These are phyloP conservation scores for Salmo trutta DNA, from an alignment of 2,797 vertebrate species.

Conservation along the genomic window DNA sequence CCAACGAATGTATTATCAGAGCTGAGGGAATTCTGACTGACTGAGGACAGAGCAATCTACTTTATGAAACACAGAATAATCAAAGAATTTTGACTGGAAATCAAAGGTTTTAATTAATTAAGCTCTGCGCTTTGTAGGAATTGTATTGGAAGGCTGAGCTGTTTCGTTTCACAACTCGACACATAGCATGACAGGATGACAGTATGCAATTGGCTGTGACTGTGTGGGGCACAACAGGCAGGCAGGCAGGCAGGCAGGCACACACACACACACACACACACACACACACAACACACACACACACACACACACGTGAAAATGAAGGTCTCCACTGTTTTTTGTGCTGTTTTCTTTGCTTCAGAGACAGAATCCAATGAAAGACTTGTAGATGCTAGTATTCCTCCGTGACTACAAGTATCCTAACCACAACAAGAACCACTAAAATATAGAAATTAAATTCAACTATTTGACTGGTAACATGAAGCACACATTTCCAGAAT, in stretches of 20 bases:
- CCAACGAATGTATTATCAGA: background rate
- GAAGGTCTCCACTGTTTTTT: conserved; percentile 9
- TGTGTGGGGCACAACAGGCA: conserved; percentile 50
- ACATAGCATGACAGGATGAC: conserved; percentile 55
- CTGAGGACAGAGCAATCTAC: background rate
- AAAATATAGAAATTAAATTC: too few species aligned
- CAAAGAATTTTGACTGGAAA: conserved; percentile 14
- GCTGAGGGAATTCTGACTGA: background rate
- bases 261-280: too few species aligned
- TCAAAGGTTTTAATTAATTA: conserved; percentile 47
- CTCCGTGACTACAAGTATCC: background rate
- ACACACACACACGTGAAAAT: conserved; percentile 27
- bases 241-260: too few species aligned
- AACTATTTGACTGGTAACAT: background rate
- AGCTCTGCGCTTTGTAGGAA: conserved; percentile 29
- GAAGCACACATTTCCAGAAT: background rate
- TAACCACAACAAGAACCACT: too few species aligned
- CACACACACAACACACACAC: too few species aligned
- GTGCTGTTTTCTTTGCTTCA: conserved; percentile 5
- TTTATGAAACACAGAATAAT: background rate
- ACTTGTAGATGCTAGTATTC: background rate
- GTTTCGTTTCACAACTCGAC: conserved; percentile 61
- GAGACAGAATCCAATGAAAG: background rate
- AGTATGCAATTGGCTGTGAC: conserved; percentile 54
- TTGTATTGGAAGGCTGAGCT: conserved; percentile 51